These are phyloP conservation scores for Cettia cetti DNA, from an alignment of 2,113 vertebrate genomes.

Conservation along the genomic window DNA sequence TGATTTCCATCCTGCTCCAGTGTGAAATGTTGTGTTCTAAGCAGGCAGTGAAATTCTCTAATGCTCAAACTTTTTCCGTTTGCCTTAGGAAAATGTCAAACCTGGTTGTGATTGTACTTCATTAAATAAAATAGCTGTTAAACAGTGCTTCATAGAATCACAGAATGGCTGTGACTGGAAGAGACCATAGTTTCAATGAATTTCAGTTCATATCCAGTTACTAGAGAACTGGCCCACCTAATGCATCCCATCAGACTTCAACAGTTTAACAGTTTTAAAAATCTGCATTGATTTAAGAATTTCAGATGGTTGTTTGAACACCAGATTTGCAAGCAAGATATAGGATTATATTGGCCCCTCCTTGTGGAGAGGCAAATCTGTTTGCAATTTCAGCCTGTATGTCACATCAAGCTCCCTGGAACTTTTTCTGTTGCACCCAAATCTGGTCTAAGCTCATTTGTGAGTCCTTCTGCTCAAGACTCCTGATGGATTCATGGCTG, in stretches of 20 bases:
- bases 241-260: not conserved
- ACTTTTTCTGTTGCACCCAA: not conserved
- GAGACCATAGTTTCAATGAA: not conserved
- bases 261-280: not conserved
- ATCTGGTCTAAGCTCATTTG: not conserved
- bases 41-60: constrained; percentile 25
- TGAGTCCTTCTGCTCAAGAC: not conserved
- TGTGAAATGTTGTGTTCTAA: constrained; percentile 28
- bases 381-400: not conserved
- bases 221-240: not conserved
- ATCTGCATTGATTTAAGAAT: not conserved
- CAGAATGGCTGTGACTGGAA: not conserved
- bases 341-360: not conserved
- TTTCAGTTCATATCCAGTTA: constrained; percentile 33
- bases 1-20: constrained; percentile 18
- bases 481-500: not conserved
- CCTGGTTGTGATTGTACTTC: constrained; percentile 51
- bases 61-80: constrained; percentile 30
- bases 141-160: not conserved
- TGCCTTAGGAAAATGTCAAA: constrained; percentile 25
- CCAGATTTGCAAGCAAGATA: not conserved
- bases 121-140: constrained; percentile 53
- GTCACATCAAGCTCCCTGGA: not conserved
- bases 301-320: not conserved
- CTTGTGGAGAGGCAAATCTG: not conserved